Conservation (phyloP, 1,140 invertebrate genomes). For the Solen grandis region DNA sequence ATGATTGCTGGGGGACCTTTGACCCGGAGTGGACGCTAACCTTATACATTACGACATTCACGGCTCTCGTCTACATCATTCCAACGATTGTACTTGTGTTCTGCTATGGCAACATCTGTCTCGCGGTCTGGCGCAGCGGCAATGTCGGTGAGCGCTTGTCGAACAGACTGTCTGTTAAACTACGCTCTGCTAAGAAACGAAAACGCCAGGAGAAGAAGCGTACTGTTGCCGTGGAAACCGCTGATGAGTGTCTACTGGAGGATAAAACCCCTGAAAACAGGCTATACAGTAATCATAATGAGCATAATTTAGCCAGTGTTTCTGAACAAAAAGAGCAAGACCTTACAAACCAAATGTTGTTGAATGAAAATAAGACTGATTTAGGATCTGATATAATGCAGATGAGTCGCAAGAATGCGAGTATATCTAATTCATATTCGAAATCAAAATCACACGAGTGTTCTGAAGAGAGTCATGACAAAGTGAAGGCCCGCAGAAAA, state of each 20-base stretch:
- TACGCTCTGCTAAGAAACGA: not conserved
- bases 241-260: slow-evolving; percentile 64
- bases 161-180: not conserved
- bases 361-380: too few relatives aligned
- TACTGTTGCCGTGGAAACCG: slow-evolving; percentile 19
- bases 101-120: slow-evolving; percentile 85
- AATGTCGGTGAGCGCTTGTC: slow-evolving; percentile 17
- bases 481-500: too few relatives aligned
- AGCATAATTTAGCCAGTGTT: slow-evolving; percentile 83
- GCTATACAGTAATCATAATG: slow-evolving; percentile 67
- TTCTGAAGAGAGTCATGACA: too few relatives aligned
- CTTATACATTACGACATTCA: slow-evolving; percentile 65
- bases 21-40: slow-evolving; percentile 63
- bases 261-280: slow-evolving; percentile 63
- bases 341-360: too few relatives aligned
- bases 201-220: slow-evolving; percentile 5
- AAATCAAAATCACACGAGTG: too few relatives aligned
- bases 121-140: slow-evolving; percentile 81
- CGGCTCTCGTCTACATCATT: slow-evolving; percentile 64
- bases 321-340: too few relatives aligned
- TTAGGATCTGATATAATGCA: too few relatives aligned
- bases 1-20: slow-evolving; percentile 87
- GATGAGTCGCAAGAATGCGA: too few relatives aligned
- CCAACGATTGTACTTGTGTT: slow-evolving; percentile 65
- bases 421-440: too few relatives aligned